Percentiles rank a stretch among this genome's conserved stretches.
Evolutionary conservation across 2,113 vertebrate species (phyloP).

Genomic region (Acinonyx jubatus): DNA sequence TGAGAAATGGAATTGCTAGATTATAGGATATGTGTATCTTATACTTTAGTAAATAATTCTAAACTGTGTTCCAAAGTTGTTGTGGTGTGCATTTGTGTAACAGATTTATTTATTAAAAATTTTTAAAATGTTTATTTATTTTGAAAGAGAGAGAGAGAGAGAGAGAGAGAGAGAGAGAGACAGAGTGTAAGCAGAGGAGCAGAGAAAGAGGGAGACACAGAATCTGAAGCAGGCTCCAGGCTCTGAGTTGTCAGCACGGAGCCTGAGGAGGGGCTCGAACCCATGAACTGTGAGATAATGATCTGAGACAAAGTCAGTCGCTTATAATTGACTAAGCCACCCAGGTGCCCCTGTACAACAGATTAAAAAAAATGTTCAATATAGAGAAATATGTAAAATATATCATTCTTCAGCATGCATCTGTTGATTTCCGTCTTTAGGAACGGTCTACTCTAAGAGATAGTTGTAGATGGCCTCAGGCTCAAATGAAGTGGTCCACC

Average conservation of each 20-base stretch:
- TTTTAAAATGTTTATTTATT: background rate
- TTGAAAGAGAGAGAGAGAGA: background rate
- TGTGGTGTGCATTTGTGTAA: background rate
- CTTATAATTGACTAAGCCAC: background rate
- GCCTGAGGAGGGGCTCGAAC: background rate
- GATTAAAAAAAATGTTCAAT: background rate
- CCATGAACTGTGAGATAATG: background rate
- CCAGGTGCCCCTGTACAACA: background rate
- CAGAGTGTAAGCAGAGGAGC: background rate
- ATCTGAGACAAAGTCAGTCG: background rate
- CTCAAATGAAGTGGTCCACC: background rate
- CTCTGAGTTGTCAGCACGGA: too few relatives aligned
- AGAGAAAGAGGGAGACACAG: background rate
- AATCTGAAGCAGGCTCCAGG: background rate
- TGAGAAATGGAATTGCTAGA: background rate
- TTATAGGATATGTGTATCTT: background rate
- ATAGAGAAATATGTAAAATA: background rate
- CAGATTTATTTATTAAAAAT: background rate
- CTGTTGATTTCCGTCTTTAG: background rate
- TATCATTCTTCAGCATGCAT: background rate
- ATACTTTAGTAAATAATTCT: conserved; percentile 6
- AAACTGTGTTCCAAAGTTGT: background rate
- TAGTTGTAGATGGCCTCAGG: background rate
- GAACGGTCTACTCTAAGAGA: background rate
- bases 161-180: background rate